Base-by-base conservation (phyloP, 2,113 vertebrate species). In the Callocephalon fimbriatum region DNA sequence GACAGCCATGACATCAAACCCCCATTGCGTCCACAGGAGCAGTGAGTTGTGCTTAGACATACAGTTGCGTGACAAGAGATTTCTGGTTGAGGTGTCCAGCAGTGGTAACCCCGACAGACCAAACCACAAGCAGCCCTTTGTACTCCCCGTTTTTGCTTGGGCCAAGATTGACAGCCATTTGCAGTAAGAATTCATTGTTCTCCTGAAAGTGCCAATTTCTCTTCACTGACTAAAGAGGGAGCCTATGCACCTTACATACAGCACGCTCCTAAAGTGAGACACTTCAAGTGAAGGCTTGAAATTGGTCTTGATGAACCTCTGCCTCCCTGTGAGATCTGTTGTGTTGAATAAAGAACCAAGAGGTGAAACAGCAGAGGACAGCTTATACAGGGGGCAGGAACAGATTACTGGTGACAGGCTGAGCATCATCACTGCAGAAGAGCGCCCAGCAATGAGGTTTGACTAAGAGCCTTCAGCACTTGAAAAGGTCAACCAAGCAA, bases 71-170 rank as follows among this genome's bases (percentile, higher is more conserved):
- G 58, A 35, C 40, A 40, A 90, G 45, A 42, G 25, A 18, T 45
- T 61, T 65, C 40, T 74, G 84, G 14, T 6, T 40, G 31, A 14
- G 26, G 8, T 56, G 35, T 20, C 29, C 75, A 48, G 53, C 54
- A 70, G 35, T 6, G 14, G 5, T 20, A 38, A 38, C 25, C 25
- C 40, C 1, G 9, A 40, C 8, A 45, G 32, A 38, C 10, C 44
- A 50, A 27, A 23, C 13, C 35, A 9, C 19, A n/a, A 31, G 32
- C 6, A 17, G 3, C 7, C 20, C 16, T 37, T 65, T 59, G 27
- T 14, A 10, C 6, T 27, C 26, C n/a, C 13, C 32, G 0, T 26
- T 37, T 67, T 63, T 4, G 0, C 45, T 25, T 29, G 18, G 15
- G 13, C 32, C 27, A 29, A 48, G 62, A 21, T 1, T 37, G 44